Percentiles rank a stretch among this genome's conserved stretches.
These are phyloP conservation scores for Spialia ferax DNA, from an alignment of 2,888 invertebrate species.

Conservation along the genomic window DNA sequence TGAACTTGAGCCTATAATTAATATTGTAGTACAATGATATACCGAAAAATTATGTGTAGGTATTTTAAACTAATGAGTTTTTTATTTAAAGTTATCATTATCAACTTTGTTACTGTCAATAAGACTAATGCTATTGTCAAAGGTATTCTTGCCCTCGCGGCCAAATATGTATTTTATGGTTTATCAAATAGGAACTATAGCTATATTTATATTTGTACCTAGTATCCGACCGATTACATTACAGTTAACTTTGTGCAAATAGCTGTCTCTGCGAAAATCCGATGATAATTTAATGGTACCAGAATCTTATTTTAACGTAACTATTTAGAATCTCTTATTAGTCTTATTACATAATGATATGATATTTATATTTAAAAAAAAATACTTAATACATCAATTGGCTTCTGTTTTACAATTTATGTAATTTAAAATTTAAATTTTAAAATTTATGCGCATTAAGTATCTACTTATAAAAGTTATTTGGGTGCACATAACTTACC, in stretches of 20 bases:
- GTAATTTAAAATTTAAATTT: too few relatives aligned
- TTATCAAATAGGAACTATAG: background rate
- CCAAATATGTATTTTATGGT: background rate
- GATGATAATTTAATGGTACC: background rate
- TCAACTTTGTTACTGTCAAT: too few relatives aligned
- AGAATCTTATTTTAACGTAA: background rate
- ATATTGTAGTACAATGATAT: too few relatives aligned
- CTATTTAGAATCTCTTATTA: background rate
- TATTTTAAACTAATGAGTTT: too few relatives aligned
- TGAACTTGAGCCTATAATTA: too few relatives aligned
- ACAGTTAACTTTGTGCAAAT: background rate
- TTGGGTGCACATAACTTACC: slow-evolving; percentile 40
- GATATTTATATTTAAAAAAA: background rate
- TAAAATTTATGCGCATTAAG: too few relatives aligned
- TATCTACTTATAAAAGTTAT: too few relatives aligned
- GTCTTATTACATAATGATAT: too few relatives aligned
- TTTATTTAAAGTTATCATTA: too few relatives aligned
- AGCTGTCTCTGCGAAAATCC: background rate
- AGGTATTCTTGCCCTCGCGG: too few relatives aligned
- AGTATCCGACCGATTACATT: background rate
- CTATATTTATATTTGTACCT: background rate
- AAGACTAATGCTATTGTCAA: too few relatives aligned
- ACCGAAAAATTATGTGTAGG: too few relatives aligned
- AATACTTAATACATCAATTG: background rate
- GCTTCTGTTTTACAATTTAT: background rate